Conservation (phyloP, 1,140 invertebrate genomes). For the Halictus rubicundus region DNA sequence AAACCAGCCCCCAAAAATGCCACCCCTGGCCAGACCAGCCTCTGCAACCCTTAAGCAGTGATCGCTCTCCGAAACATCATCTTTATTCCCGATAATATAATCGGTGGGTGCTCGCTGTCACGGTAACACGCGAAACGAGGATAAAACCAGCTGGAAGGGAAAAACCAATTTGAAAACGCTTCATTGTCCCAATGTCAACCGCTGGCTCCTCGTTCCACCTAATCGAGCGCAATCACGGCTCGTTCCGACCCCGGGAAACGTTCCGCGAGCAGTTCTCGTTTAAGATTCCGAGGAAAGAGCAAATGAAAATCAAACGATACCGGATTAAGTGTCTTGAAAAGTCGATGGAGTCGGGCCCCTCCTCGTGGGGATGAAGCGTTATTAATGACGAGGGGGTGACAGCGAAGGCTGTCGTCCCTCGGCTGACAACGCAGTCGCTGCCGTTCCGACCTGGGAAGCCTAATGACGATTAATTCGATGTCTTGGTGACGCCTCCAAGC, state of each 20-base stretch:
- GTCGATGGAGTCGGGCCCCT: conserved; percentile 2
- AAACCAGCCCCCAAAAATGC: too few species aligned
- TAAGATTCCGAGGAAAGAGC: not conserved
- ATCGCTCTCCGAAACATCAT: too few species aligned
- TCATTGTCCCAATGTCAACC: not conserved
- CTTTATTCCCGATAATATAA: too few species aligned
- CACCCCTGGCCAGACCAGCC: too few species aligned
- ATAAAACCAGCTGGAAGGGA: not conserved
- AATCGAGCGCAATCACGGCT: conserved; percentile 9
- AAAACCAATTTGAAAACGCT: too few species aligned
- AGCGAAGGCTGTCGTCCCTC: conserved; percentile 20
- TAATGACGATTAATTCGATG: conserved; percentile 72
- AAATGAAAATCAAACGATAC: conserved; percentile 30
- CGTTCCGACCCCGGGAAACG: not conserved
- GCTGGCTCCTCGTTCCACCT: not conserved
- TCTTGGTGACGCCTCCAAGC: conserved; percentile 45
- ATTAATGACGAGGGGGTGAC: conserved; percentile 69
- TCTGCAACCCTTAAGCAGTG: too few species aligned
- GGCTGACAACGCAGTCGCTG: conserved; percentile 46
- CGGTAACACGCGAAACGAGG: not conserved
- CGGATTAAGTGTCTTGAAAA: conserved; percentile 22
- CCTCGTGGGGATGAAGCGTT: conserved; percentile 47
- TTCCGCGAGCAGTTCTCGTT: too few species aligned
- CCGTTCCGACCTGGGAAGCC: conserved; percentile 51
- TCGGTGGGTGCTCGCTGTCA: not conserved